Conservation (phyloP, 2,797 vertebrate genomes). For the Darevskia nairensis region DNA sequence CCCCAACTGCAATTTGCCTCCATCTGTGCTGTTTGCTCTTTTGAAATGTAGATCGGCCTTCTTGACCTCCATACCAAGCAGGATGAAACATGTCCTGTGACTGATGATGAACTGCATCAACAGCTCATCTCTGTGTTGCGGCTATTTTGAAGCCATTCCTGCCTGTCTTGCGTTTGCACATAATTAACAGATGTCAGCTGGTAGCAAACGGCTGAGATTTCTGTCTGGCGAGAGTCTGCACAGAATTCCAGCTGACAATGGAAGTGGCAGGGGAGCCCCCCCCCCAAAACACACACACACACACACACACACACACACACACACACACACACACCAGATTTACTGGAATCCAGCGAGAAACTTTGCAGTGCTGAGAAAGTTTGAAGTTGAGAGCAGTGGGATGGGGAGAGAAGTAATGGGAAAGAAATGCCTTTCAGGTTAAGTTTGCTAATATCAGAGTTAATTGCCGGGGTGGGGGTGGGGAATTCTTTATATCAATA, state of each 20-base stretch:
- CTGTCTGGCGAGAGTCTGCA: neutral
- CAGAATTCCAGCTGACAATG: neutral
- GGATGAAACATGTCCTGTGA: neutral
- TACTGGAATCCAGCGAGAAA: neutral
- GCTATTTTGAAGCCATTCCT: neutral
- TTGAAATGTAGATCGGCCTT: neutral
- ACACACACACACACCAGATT: neutral
- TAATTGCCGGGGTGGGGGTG: too few species aligned
- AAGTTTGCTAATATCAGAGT: too few species aligned
- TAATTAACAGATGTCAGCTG: constrained; percentile 17
- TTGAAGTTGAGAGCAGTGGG: neutral
- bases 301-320: too few species aligned
- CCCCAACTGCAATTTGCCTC: neutral
- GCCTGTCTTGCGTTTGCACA: neutral
- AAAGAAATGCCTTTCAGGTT: neutral
- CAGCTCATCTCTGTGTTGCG: neutral
- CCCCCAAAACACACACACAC: too few species aligned
- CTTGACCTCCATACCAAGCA: neutral
- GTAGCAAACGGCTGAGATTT: neutral
- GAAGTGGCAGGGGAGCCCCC: neutral
- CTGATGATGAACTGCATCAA: neutral
- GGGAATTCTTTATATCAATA: too few species aligned
- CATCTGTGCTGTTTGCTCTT: neutral
- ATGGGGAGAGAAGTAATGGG: too few species aligned
- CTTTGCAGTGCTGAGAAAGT: neutral